phyloP scores from a whole-genome alignment of 2,113 vertebrate genomes.

The Heteronetta atricapilla region DNA sequence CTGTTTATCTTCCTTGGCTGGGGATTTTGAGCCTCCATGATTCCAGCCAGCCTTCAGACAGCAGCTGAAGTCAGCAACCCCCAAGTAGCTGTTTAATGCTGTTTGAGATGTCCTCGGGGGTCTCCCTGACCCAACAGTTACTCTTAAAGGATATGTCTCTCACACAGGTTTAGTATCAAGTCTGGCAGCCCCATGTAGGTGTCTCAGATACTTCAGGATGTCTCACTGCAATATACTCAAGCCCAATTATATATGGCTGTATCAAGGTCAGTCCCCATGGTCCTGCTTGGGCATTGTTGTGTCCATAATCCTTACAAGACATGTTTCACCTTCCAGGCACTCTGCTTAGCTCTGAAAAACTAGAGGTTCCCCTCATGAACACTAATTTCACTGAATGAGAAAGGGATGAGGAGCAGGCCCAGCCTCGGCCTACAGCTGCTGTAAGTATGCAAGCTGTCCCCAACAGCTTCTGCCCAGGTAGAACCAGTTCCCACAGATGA shows the following conservation, averaged over 20 bases:
- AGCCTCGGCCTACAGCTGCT: background rate
- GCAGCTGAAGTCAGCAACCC: background rate
- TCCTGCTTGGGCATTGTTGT: background rate
- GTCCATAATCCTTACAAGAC: background rate
- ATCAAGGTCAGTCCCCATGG: background rate
- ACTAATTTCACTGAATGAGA: background rate
- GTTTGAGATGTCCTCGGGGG: background rate
- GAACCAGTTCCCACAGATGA: background rate
- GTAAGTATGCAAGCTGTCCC: rapidly evolving
- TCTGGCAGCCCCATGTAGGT: background rate
- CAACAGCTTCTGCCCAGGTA: background rate
- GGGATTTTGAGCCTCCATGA: background rate
- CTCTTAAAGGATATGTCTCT: background rate
- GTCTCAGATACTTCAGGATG: background rate
- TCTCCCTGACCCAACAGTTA: background rate
- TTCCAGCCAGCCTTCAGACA: background rate
- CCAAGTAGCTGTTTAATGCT: background rate
- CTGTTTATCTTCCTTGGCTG: background rate
- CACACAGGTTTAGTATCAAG: background rate
- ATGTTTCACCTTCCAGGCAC: background rate
- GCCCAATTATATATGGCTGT: background rate
- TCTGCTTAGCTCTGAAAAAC: background rate
- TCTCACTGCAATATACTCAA: background rate
- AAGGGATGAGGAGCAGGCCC: rapidly evolving
- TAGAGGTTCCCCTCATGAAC: background rate